Evolutionary conservation across 2,888 invertebrate species (phyloP).

Genomic region (Acanthacorydalis orientalis): DNA sequence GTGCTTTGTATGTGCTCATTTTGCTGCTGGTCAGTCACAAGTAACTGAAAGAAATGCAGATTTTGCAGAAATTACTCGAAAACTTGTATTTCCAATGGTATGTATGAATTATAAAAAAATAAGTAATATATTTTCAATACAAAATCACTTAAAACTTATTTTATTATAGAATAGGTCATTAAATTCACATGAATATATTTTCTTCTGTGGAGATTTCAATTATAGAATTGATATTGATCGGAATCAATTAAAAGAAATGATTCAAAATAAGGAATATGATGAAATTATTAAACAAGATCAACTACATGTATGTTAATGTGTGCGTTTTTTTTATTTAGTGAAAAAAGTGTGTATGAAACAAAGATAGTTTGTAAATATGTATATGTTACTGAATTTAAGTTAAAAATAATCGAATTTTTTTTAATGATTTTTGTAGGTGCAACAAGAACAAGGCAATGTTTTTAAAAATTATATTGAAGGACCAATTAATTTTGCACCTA

Average conservation of each 20-base stretch:
- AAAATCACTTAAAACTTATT: not conserved
- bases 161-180: conserved; percentile 55
- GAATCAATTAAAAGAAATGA: conserved; percentile 76
- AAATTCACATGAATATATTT: conserved; percentile 92
- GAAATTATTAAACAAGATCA: conserved; percentile 77
- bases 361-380: not conserved
- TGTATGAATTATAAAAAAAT: not conserved
- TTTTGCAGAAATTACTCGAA: conserved; percentile 87
- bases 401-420: too few relatives aligned
- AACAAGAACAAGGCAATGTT: conserved; percentile 63
- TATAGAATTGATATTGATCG: conserved; percentile 93
- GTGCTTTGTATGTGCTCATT: conserved; percentile 97
- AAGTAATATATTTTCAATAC: not conserved
- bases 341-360: not conserved
- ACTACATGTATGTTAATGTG: conserved; percentile 32
- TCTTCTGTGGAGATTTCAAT: conserved; percentile 99
- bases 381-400: not conserved
- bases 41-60: conserved; percentile 90
- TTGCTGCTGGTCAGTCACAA: conserved; percentile 97
- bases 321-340: not conserved
- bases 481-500: conserved; percentile 80
- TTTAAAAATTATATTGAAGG: conserved; percentile 92
- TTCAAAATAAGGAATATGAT: conserved; percentile 56
- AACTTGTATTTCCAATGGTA: conserved; percentile 74
- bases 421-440: conserved; percentile 37